Base-by-base conservation (phyloP, 30 jellyfish, hydroid and myxozoan genomes). In the Hydra vulgaris region DNA sequence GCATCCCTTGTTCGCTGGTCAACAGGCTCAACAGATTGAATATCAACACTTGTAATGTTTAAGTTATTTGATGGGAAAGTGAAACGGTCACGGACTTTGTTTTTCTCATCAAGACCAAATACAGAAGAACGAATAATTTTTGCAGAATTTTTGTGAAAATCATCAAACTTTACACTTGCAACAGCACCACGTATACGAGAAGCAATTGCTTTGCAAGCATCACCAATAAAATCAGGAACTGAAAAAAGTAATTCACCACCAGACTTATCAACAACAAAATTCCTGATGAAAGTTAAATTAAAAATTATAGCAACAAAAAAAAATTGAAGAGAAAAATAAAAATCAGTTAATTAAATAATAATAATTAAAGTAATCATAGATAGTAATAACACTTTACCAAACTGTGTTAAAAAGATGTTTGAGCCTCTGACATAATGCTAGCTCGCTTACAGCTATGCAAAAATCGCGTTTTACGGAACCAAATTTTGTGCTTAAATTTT, bases 1-100 rank as follows among this genome's bases (percentile, higher is more conserved):
- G 98, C 95, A 76, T 91, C 98, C n/a, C 98, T 90, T 81, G 98
- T 91, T 7, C 98, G 84, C 61, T 91, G 98, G 79, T 91, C 98
- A n/a, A 91, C 98, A 7, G 98, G 98, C 94, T 91, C 98, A 24
- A 91, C 98, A 8, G 98, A 91, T 81, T 91, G 98, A 68, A 91
- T 91, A 84, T 91, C 98, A 17, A 91, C 96, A 77, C 98, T 91
- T 40, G 98, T 91, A 73, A 91, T 91, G 89, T 85, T 82, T 76
- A 91, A 79, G 61, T 77, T 83, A 70, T 91, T 91, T 55, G 98
- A 89, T 21, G 98, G 98, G 86, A 91, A 91, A 53, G 92, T 82
- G 73, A 91, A 91, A 26, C 87, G 86, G 56, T 81, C 89, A 24
- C 98, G 96, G 21, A 91, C 96, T 81, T 91, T 91, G 84, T 73